phyloP scores from a whole-genome alignment of 1,140 invertebrate species.

The Spodoptera litura region DNA sequence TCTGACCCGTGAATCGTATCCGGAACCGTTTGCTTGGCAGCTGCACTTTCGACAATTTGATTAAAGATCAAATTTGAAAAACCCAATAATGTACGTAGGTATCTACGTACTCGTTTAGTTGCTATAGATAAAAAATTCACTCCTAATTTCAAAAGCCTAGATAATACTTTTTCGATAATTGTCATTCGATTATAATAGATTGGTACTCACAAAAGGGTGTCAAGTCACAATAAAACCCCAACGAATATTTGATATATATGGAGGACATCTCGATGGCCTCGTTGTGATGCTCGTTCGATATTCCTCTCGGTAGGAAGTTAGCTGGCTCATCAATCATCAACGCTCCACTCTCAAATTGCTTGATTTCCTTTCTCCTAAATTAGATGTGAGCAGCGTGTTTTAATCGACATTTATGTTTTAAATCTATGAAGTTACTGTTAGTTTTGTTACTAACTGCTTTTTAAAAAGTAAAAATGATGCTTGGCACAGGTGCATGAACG shows the following conservation, averaged over 20 bases:
- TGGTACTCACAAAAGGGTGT: background rate
- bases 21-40: no score
- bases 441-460: no score
- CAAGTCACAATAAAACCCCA: background rate
- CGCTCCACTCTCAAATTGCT: conserved; percentile 9
- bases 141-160: background rate
- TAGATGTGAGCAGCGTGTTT: conserved; percentile 9
- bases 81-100: no score
- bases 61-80: no score
- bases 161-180: background rate
- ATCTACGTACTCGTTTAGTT: no score
- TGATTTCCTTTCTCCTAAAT: conserved; percentile 42
- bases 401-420: conserved; percentile 4
- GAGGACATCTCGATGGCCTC: conserved; percentile 33
- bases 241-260: conserved; percentile 10
- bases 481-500: no score
- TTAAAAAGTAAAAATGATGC: no score
- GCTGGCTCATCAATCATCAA: conserved; percentile 43
- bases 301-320: conserved; percentile 40
- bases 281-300: conserved; percentile 17
- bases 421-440: background rate
- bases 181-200: background rate
- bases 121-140: no score
- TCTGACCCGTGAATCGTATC: no score
- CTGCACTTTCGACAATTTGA: no score